Conservation (phyloP, 2,888 invertebrate species). For the Euproctis similis region DNA sequence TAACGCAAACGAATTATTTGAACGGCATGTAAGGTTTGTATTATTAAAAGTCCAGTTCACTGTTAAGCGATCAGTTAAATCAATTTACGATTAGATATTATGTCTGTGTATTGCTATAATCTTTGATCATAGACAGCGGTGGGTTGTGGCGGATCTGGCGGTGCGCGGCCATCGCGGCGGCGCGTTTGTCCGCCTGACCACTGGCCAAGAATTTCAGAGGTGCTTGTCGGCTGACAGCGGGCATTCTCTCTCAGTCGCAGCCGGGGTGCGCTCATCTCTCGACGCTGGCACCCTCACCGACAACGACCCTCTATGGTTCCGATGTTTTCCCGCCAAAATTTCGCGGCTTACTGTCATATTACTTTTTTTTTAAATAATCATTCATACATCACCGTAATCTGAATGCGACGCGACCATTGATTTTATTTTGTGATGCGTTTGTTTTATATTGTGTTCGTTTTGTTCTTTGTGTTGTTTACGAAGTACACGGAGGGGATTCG, state of each 20-base stretch:
- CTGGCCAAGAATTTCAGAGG: slow-evolving; percentile 57
- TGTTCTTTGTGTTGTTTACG: slow-evolving; percentile 69
- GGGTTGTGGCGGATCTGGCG: slow-evolving; percentile 31
- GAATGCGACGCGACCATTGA: slow-evolving; percentile 19
- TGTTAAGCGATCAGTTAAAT: too few species aligned
- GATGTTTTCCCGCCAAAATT: slow-evolving; percentile 57
- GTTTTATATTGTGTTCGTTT: slow-evolving; percentile 55
- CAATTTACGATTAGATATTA: too few species aligned
- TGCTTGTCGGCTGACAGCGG: slow-evolving; percentile 32
- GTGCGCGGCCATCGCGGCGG: slow-evolving; percentile 38
- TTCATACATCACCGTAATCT: slow-evolving; percentile 10
- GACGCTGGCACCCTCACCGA: slow-evolving; percentile 22
- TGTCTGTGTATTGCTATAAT: slow-evolving; percentile 16
- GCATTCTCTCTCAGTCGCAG: slow-evolving; percentile 52
- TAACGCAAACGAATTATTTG: too few species aligned
- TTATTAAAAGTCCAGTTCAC: too few species aligned
- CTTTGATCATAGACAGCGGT: slow-evolving; percentile 25
- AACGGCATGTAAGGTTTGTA: too few species aligned
- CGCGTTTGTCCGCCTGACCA: slow-evolving; percentile 38
- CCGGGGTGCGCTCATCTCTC: slow-evolving; percentile 37
- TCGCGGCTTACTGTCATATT: slow-evolving; percentile 24
- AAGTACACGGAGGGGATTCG: slow-evolving; percentile 61
- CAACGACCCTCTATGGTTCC: slow-evolving; percentile 21
- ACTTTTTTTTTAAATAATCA: slow-evolving; percentile 5
- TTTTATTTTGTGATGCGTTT: slow-evolving; percentile 59